A percentile compares a stretch with the other conserved stretches of the same genome.
phyloP scores from a whole-genome alignment of 2,888 invertebrate species.

The Strigamia maritima region DNA sequence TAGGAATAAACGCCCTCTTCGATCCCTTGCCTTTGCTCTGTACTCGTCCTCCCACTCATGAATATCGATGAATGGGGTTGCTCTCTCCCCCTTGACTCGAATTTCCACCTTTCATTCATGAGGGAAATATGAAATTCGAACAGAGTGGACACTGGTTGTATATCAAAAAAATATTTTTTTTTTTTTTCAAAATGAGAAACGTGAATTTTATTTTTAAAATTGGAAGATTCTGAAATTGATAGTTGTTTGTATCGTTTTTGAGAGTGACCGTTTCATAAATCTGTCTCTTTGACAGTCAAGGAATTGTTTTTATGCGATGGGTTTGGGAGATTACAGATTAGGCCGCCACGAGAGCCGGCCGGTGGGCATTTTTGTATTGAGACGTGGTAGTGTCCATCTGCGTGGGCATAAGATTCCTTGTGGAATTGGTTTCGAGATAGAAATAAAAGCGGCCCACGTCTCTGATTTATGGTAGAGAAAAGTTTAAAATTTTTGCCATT shows the following conservation, averaged over 20 bases:
- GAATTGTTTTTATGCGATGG: too few relatives aligned
- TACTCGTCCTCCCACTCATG: neutral
- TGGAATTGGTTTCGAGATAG: neutral
- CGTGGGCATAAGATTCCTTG: neutral
- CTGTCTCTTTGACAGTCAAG: neutral
- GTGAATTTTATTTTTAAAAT: neutral
- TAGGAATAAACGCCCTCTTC: constrained; percentile 35
- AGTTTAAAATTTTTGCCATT: neutral
- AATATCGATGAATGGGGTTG: neutral
- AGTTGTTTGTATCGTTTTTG: neutral
- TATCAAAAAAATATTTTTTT: neutral
- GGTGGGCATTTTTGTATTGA: neutral
- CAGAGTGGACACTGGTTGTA: neutral
- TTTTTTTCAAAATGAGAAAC: too few relatives aligned
- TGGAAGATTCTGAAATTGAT: neutral
- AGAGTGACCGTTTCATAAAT: neutral
- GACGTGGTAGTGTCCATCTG: neutral
- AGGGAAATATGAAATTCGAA: neutral
- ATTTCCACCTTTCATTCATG: neutral
- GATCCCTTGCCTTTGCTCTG: neutral
- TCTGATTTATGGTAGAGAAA: neutral
- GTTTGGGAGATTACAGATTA: neutral
- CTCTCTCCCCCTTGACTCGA: neutral
- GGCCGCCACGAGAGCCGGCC: neutral
- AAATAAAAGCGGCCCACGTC: neutral